Percentiles rank a stretch among this genome's conserved stretches.
Evolutionary conservation across 64 coral and sea anemone species (phyloP).

Genomic region (Trachythela sp.): DNA sequence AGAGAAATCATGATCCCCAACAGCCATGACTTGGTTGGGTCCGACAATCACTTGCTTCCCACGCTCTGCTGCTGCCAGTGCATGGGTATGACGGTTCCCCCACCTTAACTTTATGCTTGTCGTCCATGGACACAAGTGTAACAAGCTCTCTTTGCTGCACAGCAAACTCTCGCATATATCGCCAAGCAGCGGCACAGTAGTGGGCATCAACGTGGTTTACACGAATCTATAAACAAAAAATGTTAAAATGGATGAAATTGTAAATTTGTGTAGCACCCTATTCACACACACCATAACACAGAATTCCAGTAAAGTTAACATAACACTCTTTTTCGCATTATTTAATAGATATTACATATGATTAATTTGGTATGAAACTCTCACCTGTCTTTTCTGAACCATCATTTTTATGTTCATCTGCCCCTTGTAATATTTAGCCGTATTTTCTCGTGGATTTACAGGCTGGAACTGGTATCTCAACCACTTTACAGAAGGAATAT

Average conservation of each 20-base stretch:
- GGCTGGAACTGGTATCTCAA: constrained; percentile 16
- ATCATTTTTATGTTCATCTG: constrained; percentile 18
- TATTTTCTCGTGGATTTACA: constrained; percentile 1
- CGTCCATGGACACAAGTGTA: not conserved
- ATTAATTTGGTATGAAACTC: not conserved
- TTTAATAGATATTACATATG: not conserved
- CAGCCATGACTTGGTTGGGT: constrained; percentile 14
- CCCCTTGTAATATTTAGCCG: not conserved
- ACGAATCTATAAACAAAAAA: not conserved
- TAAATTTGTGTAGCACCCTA: not conserved
- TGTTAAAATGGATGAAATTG: not conserved
- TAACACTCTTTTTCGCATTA: not conserved
- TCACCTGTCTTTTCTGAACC: constrained; percentile 20
- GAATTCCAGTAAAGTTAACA: not conserved
- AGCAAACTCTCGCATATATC: constrained; percentile 31
- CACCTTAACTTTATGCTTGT: constrained; percentile 41
- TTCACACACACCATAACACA: not conserved
- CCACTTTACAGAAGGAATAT: not conserved
- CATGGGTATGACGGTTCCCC: constrained; percentile 34
- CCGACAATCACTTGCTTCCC: constrained; percentile 50
- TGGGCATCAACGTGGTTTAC: constrained; percentile 22
- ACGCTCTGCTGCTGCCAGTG: constrained; percentile 26
- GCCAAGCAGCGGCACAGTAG: constrained; percentile 43
- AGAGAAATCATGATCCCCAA: constrained; percentile 38
- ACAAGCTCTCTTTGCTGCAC: not conserved